phyloP scores from a whole-genome alignment of 2,113 vertebrate species.

The human (Homo sapiens) region DNA sequence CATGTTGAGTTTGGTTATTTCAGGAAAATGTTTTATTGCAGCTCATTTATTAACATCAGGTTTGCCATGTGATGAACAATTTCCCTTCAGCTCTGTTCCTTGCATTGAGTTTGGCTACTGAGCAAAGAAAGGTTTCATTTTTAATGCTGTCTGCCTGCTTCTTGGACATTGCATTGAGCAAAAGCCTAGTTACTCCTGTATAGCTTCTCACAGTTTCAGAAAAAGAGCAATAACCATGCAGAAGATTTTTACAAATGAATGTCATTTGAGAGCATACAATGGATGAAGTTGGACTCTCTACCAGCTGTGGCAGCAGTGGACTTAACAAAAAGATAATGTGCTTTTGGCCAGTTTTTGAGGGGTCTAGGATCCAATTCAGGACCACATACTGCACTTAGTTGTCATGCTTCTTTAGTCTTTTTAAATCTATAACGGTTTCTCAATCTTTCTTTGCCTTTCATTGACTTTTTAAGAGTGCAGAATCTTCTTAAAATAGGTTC shows the following conservation, averaged over 20 bases:
- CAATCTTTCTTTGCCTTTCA: neutral
- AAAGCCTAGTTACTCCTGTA: neutral
- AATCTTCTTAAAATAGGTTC: neutral
- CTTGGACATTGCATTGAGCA: neutral
- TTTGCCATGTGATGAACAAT: neutral
- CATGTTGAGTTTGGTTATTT: constrained; percentile 41
- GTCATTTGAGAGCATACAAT: neutral
- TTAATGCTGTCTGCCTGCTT: neutral
- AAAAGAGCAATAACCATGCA: neutral
- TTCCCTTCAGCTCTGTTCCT: neutral
- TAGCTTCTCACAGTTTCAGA: neutral
- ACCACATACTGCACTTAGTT: neutral
- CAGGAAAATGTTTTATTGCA: neutral
- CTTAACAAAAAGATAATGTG: neutral
- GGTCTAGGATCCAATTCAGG: neutral
- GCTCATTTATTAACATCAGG: neutral
- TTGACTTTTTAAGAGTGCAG: neutral
- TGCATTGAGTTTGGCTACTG: neutral
- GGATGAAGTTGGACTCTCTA: neutral
- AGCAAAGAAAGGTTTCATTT: neutral
- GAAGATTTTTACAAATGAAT: neutral
- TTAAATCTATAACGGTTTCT: neutral
- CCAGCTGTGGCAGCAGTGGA: neutral
- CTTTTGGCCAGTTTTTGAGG: neutral
- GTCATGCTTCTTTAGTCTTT: neutral